A percentile compares a stretch with the other conserved stretches of the same genome.
Conservation (phyloP, 2,888 invertebrate species). For the Hecatera dysodea region DNA sequence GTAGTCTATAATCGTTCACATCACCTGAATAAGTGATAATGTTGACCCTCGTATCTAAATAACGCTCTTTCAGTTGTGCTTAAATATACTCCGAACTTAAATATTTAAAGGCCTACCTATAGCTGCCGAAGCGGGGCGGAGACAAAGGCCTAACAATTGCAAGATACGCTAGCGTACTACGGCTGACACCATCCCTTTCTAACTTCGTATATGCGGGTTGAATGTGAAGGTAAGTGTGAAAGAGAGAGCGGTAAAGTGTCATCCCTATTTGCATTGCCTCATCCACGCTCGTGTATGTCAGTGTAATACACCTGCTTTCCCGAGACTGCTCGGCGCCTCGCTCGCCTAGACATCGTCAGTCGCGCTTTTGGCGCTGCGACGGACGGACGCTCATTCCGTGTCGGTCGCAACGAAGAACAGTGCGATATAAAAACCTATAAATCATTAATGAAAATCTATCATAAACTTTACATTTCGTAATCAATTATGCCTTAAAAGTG, state of each 20-base stretch:
- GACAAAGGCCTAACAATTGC: slow-evolving; percentile 34
- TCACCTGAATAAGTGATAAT: slow-evolving; percentile 58
- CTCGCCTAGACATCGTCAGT: slow-evolving; percentile 72
- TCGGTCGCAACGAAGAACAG: slow-evolving; percentile 59
- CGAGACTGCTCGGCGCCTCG: slow-evolving; percentile 84
- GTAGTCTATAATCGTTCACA: slow-evolving; percentile 45
- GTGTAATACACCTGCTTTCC: slow-evolving; percentile 75
- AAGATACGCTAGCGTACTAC: slow-evolving; percentile 59
- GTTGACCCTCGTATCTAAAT: slow-evolving; percentile 60
- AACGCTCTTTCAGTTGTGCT: slow-evolving; percentile 54
- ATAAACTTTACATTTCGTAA: slow-evolving; percentile 67
- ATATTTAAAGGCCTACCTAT: slow-evolving; percentile 59
- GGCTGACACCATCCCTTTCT: slow-evolving; percentile 42
- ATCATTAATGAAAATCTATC: slow-evolving; percentile 81
- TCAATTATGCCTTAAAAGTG: slow-evolving; percentile 72
- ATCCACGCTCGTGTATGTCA: slow-evolving; percentile 66
- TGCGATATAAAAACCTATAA: slow-evolving; percentile 74
- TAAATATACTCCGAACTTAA: slow-evolving; percentile 60
- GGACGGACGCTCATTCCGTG: slow-evolving; percentile 66
- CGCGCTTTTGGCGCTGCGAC: slow-evolving; percentile 80
- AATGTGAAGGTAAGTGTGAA: slow-evolving; percentile 52
- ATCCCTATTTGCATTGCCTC: slow-evolving; percentile 62
- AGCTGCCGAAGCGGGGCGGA: slow-evolving; percentile 43
- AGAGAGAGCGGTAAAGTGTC: slow-evolving; percentile 59
- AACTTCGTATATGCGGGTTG: slow-evolving; percentile 1